Base-by-base conservation (phyloP, 2,113 vertebrate species). In the Nesogale talazaci region DNA sequence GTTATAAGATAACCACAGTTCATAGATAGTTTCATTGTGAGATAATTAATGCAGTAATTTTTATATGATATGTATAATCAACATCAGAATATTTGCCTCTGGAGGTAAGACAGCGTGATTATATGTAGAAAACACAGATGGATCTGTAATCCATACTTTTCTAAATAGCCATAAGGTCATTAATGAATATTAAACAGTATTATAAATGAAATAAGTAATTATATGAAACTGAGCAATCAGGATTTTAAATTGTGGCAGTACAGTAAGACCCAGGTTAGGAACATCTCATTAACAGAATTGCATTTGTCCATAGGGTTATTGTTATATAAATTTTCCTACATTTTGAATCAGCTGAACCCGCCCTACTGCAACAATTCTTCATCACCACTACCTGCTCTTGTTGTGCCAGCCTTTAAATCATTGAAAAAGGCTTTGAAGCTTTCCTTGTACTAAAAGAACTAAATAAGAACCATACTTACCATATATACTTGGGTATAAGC, bases 81-180 rank as follows among this genome's bases (percentile, higher is more conserved):
- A 20, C 70, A 46, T 72, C 36, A 86, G 34, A 83, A 76, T 36
- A 9, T 69, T 80, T 67, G 20, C 1, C 23, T 89, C 19, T 86
- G 61, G 90, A 86, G 59, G 46, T 78, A 83, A n/a, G 31, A 87
- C 15, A 85, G 11, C 65, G 56, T 93, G 52, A 56, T 88, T 92
- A n/a, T 92, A 67, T 14, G n/a, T 4, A 92, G 27, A 12, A 88
- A 61, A 61, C 12, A 14, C 2, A 61, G 19, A 14, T 61, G 12
- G 3, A 25, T 6, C 22, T 72, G 91, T 89, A 92, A 57, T 86
- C 36, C 4, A 11, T 9, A 56, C 88, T 94, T 89, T 67, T 82
- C 22, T 59, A 90, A 59, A 34, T 92, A 34, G 1, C 42, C 20
- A 16, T 74, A 16, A 23, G 78, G 19, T 59, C 15, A 57, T 84